These are phyloP conservation scores for Tricholaema leucomelas DNA, from an alignment of 2,113 vertebrate species.

Conservation along the genomic window DNA sequence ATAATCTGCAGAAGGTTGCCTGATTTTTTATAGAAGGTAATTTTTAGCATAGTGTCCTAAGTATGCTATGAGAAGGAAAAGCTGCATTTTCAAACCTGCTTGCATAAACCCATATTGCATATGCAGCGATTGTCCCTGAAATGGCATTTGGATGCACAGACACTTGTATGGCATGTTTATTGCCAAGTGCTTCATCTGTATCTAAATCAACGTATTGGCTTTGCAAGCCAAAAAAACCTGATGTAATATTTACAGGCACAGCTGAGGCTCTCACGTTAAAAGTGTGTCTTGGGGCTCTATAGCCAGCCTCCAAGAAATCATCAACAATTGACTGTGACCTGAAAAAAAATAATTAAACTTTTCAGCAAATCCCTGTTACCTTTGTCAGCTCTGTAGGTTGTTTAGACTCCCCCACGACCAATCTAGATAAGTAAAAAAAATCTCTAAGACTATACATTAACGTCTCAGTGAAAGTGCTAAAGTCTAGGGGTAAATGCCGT, in stretches of 20 bases:
- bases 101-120: conserved; percentile 7
- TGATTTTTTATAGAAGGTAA: not conserved
- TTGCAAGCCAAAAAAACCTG: not conserved
- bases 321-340: not conserved
- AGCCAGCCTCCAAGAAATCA: not conserved
- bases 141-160: not conserved
- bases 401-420: not conserved
- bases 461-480: not conserved
- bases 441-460: not conserved
- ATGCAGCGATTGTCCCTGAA: not conserved
- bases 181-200: not conserved
- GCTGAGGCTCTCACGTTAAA: not conserved
- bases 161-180: not conserved
- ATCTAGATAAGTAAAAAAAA: not conserved
- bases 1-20: not conserved
- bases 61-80: not conserved
- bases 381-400: not conserved
- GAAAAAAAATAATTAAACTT: not conserved
- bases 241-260: conserved; percentile 4
- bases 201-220: not conserved
- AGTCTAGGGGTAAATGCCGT: not conserved
- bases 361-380: not conserved
- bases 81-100: conserved; percentile 18
- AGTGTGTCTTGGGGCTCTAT: not conserved
- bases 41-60: conserved; percentile 3